Evolutionary conservation across 2,113 vertebrate species (phyloP).

Genomic region (Isichthys henryi): DNA sequence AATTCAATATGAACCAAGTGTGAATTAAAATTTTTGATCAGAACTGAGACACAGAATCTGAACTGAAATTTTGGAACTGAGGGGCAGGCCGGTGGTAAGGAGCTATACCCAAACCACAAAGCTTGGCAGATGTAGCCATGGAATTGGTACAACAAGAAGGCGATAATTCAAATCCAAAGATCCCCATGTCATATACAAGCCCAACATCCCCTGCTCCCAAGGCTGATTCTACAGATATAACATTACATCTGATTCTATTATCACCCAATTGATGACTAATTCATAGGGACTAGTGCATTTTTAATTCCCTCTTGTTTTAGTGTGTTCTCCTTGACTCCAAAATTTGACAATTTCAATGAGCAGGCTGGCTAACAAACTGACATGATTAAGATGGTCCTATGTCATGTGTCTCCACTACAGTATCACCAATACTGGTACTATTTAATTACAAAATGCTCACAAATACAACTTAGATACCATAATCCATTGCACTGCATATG

Average conservation of each 20-base stretch:
- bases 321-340: neutral
- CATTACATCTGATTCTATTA: conserved; percentile 14
- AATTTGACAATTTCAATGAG: neutral
- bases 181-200: neutral
- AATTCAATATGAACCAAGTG: neutral
- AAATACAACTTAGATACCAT: neutral
- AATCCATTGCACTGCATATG: neutral
- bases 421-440: neutral
- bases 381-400: neutral
- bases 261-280: neutral
- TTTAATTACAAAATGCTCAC: neutral
- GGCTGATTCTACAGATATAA: neutral
- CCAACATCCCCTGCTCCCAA: neutral
- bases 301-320: conserved; percentile 9
- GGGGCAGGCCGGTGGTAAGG: neutral
- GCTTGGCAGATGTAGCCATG: neutral
- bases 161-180: neutral
- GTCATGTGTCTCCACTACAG: neutral
- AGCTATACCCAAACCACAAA: neutral
- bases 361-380: neutral
- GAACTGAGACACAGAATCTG: neutral
- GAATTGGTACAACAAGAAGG: neutral
- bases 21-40: neutral
- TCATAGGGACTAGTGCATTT: conserved; percentile 4
- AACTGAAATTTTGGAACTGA: neutral